phyloP scores from a whole-genome alignment of 1,140 invertebrate genomes.

The Drosophila nigromelanica region DNA sequence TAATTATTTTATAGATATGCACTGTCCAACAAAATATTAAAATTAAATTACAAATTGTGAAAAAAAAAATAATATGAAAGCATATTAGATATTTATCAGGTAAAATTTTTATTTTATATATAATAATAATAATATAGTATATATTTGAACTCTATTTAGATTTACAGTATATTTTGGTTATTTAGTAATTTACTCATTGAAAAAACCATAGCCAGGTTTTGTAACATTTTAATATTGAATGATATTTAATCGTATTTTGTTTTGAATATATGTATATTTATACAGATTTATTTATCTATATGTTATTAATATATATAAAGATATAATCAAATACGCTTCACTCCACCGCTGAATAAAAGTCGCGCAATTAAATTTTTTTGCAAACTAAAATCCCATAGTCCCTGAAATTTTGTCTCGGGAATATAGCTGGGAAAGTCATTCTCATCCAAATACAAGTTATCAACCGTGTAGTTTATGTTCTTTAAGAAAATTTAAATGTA shows the following conservation, averaged over 20 bases:
- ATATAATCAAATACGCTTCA: background rate
- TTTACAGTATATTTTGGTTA: too few relatives aligned
- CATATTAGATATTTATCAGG: too few relatives aligned
- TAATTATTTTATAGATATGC: too few relatives aligned
- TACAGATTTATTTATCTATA: background rate
- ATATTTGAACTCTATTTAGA: too few relatives aligned
- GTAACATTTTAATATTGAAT: background rate
- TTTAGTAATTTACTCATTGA: too few relatives aligned
- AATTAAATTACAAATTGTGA: too few relatives aligned
- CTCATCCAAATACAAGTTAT: constrained; percentile 6
- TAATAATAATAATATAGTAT: too few relatives aligned
- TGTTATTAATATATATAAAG: background rate
- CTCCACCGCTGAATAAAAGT: background rate
- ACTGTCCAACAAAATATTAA: too few relatives aligned
- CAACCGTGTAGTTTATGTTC: constrained; percentile 21
- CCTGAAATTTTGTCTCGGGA: constrained; percentile 6
- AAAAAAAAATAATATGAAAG: too few relatives aligned
- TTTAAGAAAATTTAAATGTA: background rate
- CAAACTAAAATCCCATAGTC: background rate
- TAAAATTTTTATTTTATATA: too few relatives aligned
- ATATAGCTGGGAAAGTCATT: constrained; percentile 5
- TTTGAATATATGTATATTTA: background rate
- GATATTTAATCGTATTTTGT: background rate
- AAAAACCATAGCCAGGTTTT: too few relatives aligned
- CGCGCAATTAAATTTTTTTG: background rate